These are phyloP conservation scores for Luehdorfia chinensis DNA, from an alignment of 1,140 invertebrate species.

Conservation along the genomic window DNA sequence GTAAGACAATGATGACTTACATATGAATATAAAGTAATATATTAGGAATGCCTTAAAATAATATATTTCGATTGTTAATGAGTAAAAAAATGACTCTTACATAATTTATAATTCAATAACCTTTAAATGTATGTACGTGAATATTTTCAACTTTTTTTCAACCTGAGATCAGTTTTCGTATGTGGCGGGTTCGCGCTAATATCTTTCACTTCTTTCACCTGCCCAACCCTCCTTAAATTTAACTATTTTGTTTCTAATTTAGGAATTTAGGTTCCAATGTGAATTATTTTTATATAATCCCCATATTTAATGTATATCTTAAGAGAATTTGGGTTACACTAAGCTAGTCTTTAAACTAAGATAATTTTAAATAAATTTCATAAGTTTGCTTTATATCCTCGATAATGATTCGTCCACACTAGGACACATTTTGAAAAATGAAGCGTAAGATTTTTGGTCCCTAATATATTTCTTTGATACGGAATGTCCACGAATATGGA, in stretches of 20 bases:
- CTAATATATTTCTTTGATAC: no score
- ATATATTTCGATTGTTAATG: no score
- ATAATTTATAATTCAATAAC: no score
- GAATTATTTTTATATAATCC: constrained; percentile 21
- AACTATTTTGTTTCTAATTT: not conserved
- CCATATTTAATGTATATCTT: constrained; percentile 1
- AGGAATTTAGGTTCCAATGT: not conserved
- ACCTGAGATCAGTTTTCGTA: constrained; percentile 8
- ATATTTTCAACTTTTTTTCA: no score
- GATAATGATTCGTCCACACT: not conserved
- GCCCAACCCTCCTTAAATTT: constrained; percentile 23
- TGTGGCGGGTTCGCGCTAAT: constrained; percentile 12
- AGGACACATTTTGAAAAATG: no score
- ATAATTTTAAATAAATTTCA: not conserved
- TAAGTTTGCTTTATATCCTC: constrained; percentile 4
- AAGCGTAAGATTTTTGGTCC: no score
- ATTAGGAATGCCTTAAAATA: no score
- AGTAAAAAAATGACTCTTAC: no score
- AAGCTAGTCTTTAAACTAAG: constrained; percentile 1
- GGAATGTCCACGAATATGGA: no score
- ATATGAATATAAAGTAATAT: no score
- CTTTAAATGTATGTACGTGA: no score
- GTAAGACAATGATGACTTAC: no score
- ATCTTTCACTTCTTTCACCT: constrained; percentile 15
- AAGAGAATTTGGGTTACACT: not conserved